A percentile compares a stretch with the other conserved stretches of the same genome.
Conservation (phyloP, 2,797 vertebrate genomes). For the Nyctalus aviator region DNA sequence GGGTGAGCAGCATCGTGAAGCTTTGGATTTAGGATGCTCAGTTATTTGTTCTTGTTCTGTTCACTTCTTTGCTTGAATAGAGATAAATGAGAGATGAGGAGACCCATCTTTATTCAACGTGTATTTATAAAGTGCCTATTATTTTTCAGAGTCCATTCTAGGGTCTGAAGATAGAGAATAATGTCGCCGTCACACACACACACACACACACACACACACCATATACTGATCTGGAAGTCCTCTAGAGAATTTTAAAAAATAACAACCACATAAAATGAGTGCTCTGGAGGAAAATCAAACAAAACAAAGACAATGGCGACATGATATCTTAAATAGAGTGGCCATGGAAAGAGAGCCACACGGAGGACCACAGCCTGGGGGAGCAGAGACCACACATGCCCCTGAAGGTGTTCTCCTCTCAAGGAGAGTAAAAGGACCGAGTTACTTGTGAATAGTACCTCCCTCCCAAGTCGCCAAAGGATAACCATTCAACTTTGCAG, state of each 20-base stretch:
- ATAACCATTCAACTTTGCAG: not conserved
- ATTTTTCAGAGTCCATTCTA: not conserved
- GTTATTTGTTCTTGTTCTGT: not conserved
- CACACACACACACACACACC: not conserved
- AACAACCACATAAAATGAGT: not conserved
- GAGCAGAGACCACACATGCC: not conserved
- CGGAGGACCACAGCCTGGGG: not conserved
- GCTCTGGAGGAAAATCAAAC: not conserved
- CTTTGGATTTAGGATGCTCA: not conserved
- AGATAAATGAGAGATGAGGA: not conserved
- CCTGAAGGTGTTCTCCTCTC: not conserved
- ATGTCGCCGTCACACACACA: not conserved
- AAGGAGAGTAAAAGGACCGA: not conserved
- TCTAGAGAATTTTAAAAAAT: not conserved
- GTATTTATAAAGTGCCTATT: not conserved
- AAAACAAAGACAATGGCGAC: not conserved
- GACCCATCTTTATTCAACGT: not conserved
- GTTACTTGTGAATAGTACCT: not conserved
- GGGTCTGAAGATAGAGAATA: not conserved
- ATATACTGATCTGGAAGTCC: too few relatives aligned
- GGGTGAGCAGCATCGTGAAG: not conserved
- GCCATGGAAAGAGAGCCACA: not conserved
- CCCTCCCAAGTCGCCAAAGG: not conserved
- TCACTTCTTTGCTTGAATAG: not conserved
- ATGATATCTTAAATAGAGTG: not conserved